phyloP scores from a whole-genome alignment of 2,888 invertebrate genomes.

The Sericinus montela region DNA sequence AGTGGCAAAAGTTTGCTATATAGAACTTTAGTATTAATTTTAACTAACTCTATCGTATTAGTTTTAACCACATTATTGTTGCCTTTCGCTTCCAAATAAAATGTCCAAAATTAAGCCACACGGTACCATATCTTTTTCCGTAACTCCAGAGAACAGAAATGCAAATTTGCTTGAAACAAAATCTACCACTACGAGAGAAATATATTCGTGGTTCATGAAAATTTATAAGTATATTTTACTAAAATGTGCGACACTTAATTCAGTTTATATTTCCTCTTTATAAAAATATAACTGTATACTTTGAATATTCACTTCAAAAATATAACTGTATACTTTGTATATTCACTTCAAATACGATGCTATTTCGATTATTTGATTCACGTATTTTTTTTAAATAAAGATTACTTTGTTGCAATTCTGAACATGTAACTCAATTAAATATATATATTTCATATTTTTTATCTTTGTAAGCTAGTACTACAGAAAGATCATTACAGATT shows the following conservation, averaged over 20 bases:
- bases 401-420: too few species aligned
- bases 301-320: background rate
- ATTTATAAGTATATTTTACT: constrained; percentile 17
- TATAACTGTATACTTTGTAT: too few species aligned
- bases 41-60: background rate
- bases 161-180: constrained; percentile 18
- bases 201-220: constrained; percentile 17
- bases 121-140: constrained; percentile 11
- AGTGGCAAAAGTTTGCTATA: too few species aligned
- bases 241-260: constrained; percentile 8
- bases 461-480: too few species aligned
- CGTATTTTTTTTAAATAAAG: too few species aligned
- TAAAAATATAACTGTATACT: background rate
- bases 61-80: too few species aligned
- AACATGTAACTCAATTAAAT: too few species aligned
- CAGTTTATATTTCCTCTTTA: constrained; percentile 6
- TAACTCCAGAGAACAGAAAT: constrained; percentile 15
- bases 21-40: too few species aligned
- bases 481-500: too few species aligned
- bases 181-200: constrained; percentile 15
- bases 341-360: too few species aligned
- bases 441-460: too few species aligned
- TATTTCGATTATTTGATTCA: too few species aligned
- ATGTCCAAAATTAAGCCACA: constrained; percentile 2
- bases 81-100: constrained; percentile 5